A percentile compares a stretch with the other conserved stretches of the same genome.
Evolutionary conservation across 2,797 vertebrate species (phyloP).

Genomic region (Sorex maritimensis): DNA sequence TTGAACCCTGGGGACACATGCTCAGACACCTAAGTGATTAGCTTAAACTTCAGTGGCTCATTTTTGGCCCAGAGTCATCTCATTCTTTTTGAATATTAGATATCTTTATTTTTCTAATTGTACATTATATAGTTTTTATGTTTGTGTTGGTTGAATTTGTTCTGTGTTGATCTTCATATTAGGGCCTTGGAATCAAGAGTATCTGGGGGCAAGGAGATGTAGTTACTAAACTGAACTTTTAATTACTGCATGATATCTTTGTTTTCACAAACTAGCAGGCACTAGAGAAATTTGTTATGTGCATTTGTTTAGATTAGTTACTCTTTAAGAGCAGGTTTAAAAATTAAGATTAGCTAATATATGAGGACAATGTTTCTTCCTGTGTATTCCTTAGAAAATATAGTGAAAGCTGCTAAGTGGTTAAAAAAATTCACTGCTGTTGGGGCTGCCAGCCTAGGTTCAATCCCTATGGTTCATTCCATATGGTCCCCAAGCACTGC

Average conservation of each 20-base stretch:
- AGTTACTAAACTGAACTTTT: not conserved
- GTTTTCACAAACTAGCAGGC: not conserved
- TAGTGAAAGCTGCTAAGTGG: not conserved
- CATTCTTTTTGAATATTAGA: slow-evolving; percentile 2
- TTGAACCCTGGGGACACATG: slow-evolving; percentile 42
- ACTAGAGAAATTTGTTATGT: not conserved
- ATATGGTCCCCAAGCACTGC: too few species aligned
- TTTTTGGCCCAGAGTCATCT: slow-evolving; percentile 17
- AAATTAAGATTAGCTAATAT: not conserved
- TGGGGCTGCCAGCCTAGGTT: too few species aligned
- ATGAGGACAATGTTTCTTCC: slow-evolving; percentile 7
- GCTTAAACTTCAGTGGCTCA: slow-evolving; percentile 28
- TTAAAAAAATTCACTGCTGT: not conserved
- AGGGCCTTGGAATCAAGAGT: not conserved
- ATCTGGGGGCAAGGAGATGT: not conserved
- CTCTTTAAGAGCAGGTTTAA: not conserved
- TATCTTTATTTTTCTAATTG: not conserved
- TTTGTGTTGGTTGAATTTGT: not conserved
- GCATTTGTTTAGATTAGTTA: slow-evolving; percentile 23
- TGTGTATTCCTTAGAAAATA: not conserved
- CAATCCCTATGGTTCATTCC: too few species aligned
- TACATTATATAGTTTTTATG: not conserved
- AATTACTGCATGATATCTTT: not conserved
- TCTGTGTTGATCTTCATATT: not conserved
- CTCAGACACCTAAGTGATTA: slow-evolving; percentile 44